phyloP scores from a whole-genome alignment of 1,140 invertebrate genomes.

The Hydropsyche tenuis region DNA sequence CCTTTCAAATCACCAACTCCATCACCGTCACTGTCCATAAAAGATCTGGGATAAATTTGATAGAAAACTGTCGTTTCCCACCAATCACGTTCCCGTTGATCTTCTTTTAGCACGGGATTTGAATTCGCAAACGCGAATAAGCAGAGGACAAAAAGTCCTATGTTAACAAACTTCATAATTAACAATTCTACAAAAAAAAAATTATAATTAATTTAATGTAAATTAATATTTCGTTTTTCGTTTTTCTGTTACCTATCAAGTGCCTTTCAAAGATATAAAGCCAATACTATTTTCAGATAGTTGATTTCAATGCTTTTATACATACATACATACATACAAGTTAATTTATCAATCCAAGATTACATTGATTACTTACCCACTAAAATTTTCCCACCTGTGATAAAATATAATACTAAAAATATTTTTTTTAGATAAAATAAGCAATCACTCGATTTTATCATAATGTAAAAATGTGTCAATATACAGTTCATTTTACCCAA shows the following conservation, averaged over 20 bases:
- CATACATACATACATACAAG: no score
- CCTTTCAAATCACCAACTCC: slow-evolving; percentile 78
- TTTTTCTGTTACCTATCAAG: no score
- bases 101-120: neutral
- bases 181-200: neutral
- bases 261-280: no score
- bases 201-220: neutral
- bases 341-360: no score
- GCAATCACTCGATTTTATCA: no score
- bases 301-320: neutral
- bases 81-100: slow-evolving; percentile 65
- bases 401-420: no score
- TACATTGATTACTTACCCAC: no score
- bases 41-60: slow-evolving; percentile 79
- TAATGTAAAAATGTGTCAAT: no score
- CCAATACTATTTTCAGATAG: neutral
- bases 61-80: slow-evolving; percentile 78
- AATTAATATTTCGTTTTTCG: neutral
- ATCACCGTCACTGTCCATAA: slow-evolving; percentile 75
- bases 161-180: neutral
- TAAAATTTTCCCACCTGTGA: no score
- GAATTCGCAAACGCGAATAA: neutral
- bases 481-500: no score
- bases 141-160: neutral
- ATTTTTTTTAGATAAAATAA: no score